A percentile compares a stretch with the other conserved stretches of the same genome.
These are phyloP conservation scores for Carcina quercana DNA, from an alignment of 2,888 invertebrate genomes.

Conservation along the genomic window DNA sequence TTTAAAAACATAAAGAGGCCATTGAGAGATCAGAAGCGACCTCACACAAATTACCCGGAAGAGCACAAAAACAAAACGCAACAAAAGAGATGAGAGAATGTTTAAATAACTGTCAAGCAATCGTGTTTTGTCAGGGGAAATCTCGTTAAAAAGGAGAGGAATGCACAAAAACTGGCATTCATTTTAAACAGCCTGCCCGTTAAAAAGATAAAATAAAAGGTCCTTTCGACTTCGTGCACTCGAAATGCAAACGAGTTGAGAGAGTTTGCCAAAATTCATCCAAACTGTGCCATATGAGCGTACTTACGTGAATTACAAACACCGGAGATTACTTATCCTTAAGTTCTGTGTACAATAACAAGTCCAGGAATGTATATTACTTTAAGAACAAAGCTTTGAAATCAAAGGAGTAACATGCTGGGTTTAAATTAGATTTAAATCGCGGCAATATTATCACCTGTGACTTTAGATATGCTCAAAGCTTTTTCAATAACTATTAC, in stretches of 20 bases:
- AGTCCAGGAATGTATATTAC: neutral
- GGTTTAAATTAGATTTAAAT: no score
- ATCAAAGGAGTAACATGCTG: no score
- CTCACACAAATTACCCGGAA: conserved; percentile 26
- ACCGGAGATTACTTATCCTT: conserved; percentile 4
- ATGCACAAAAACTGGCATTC: conserved; percentile 52
- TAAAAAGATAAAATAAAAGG: conserved; percentile 49
- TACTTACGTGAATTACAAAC: no score
- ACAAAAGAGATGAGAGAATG: conserved; percentile 39
- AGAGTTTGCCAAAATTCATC: conserved; percentile 39
- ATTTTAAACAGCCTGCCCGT: conserved; percentile 51
- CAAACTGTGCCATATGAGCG: conserved; percentile 21
- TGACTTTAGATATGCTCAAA: no score
- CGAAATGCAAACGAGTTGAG: conserved; percentile 53
- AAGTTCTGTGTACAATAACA: neutral
- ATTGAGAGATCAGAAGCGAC: conserved; percentile 26
- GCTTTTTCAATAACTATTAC: no score
- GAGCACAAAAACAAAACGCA: conserved; percentile 28
- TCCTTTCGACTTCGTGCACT: conserved; percentile 35
- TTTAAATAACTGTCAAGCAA: conserved; percentile 56
- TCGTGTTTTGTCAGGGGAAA: conserved; percentile 43
- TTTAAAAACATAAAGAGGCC: no score
- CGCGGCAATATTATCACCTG: no score
- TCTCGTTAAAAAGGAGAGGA: conserved; percentile 55
- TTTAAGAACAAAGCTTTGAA: no score